Evolutionary conservation across 2,888 invertebrate genomes (phyloP), one percentile per base, ranked within the genome.

Genomic region (Drosophila koepferae): DNA sequence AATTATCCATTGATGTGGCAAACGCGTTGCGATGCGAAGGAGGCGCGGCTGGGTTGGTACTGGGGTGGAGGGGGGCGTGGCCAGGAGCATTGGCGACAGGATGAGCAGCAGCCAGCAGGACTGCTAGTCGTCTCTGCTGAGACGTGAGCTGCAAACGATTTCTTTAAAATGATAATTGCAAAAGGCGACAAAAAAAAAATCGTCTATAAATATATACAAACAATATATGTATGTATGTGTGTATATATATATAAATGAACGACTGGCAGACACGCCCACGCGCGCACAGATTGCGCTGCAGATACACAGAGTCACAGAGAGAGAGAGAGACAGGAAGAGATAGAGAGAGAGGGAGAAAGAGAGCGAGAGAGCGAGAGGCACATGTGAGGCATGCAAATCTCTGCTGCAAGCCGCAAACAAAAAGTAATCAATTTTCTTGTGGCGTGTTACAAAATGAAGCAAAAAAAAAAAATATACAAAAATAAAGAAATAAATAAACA

Each of bases 1-100:
- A 90, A 89, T 90, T 86, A 86, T 86, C 87, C 89, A 86, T 89
- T 89, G 86, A 89, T 85, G 88, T 86, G 87, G 78, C 82, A 88
- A 81, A 74, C 46, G 69, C 54, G 28, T 20, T 18, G 40, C 20
- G 43, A 40, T 55, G 55, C n/a, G 54, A 23, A 28, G 41, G 55
- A 41, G 56, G 63, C 56, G 61, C 63, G 64, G 51, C 18, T 18
- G 46, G 20, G 8, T 1, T 23, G 23, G 9, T 2, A 14, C 6
- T 28, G 28, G 28, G 28, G 44, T 5, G 38, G 3, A 1, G 20
- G 12, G 38, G 31, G 40, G 60, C 40, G 40, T 49, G 49, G 40
- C 46, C 60, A 49, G 46, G 59, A 48, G 51, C 49, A 74, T 34
- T 49, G 67, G 40, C 69, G 49, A 70, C 61, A 66, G 74, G 80